Percentiles rank a stretch among this genome's conserved stretches.
Evolutionary conservation across 2,797 vertebrate species (phyloP).

Genomic region (Eospalax fontanierii): DNA sequence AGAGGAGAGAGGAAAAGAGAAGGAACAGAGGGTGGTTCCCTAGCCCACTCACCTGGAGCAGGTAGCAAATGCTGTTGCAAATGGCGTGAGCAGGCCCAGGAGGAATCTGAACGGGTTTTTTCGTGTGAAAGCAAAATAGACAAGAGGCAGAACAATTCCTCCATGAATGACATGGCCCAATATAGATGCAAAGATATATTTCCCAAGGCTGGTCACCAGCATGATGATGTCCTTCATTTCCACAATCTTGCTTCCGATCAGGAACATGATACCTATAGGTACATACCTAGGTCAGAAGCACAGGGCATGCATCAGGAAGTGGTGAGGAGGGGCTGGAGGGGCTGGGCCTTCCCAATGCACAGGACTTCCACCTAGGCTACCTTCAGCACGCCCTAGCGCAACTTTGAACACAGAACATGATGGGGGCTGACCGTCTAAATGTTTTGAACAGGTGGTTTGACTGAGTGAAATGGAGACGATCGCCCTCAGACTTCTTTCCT

Average conservation of each 20-base stretch:
- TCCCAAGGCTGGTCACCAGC: constrained; percentile 97
- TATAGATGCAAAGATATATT: constrained; percentile 98
- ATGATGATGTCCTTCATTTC: constrained; percentile 97
- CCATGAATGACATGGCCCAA: constrained; percentile 98
- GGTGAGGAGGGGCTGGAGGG: not conserved
- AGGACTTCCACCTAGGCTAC: not conserved
- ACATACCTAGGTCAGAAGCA: constrained; percentile 93
- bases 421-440: too few species aligned
- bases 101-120: constrained; percentile 98
- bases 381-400: not conserved
- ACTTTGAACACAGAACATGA: not conserved
- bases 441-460: not conserved
- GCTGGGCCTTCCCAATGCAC: not conserved
- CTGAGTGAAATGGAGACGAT: not conserved
- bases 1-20: too few species aligned
- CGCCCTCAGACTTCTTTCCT: not conserved
- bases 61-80: constrained; percentile 98
- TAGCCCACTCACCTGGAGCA: constrained; percentile 93
- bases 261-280: constrained; percentile 98
- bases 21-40: not conserved
- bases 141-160: constrained; percentile 95
- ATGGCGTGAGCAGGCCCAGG: constrained; percentile 96
- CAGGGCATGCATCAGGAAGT: not conserved
- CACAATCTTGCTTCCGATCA: constrained; percentile 99
- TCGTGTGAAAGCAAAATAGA: constrained; percentile 96